phyloP scores from a whole-genome alignment of 2,797 vertebrate genomes.

The Gymnoscopelus microlampas region DNA sequence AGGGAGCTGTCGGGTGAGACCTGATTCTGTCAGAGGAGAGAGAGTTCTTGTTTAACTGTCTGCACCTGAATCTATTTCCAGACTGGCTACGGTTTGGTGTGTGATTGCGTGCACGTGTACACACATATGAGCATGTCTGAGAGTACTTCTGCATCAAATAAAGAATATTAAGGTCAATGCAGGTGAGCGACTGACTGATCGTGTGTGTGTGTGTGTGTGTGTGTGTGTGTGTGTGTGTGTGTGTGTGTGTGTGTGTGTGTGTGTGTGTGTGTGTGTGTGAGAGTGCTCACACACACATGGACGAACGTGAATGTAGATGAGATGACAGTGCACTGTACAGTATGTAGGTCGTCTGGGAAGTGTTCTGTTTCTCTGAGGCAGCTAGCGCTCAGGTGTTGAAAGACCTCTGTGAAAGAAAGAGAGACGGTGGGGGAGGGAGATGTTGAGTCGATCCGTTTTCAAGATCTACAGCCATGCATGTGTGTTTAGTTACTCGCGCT shows the following conservation, averaged over 20 bases:
- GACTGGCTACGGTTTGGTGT: background rate
- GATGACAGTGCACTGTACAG: slow-evolving; percentile 20
- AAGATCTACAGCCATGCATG: background rate
- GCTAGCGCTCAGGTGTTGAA: slow-evolving; percentile 28
- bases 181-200: slow-evolving; percentile 13
- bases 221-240: slow-evolving; percentile 15
- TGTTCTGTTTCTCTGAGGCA: slow-evolving; percentile 33
- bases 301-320: slow-evolving; percentile 27
- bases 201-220: background rate
- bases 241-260: background rate
- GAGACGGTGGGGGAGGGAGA: background rate
- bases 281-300: background rate
- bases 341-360: slow-evolving; percentile 44
- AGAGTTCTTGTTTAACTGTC: slow-evolving; percentile 22
- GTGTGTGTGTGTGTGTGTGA: slow-evolving; percentile 1
- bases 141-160: slow-evolving; percentile 19
- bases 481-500: background rate
- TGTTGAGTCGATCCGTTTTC: background rate
- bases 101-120: slow-evolving; percentile 4
- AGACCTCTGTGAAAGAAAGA: slow-evolving; percentile 8
- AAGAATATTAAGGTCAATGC: slow-evolving; percentile 37
- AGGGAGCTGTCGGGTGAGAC: slow-evolving; percentile 27
- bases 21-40: slow-evolving; percentile 31
- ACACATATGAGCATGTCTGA: background rate
- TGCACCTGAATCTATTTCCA: slow-evolving; percentile 33